Evolutionary conservation across 2,888 invertebrate species (phyloP), one percentile per base, ranked within the genome.

Genomic region (Nematopogon swammerdamellus): DNA sequence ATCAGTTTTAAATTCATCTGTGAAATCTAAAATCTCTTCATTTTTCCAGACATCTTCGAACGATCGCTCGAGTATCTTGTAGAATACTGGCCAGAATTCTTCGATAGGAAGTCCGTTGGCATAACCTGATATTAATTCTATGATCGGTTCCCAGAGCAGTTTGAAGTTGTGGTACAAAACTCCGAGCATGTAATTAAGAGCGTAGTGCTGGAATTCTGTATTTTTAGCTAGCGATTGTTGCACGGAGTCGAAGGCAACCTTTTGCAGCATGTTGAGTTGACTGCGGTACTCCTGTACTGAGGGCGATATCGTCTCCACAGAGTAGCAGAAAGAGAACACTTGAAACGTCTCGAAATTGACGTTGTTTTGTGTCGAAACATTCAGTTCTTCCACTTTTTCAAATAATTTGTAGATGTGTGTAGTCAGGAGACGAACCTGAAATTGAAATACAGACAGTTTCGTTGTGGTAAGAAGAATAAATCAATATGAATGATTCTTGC

Each of bases 121-220:
- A 63, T 90, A 91, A 0, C 88, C 83, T 1, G 86, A 82, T 46
- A 97, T 85, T 43, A 95, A 80, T 60, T 89, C 85, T 16, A 83
- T 77, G 0, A 91, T 80, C 1, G 95, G 93, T 53, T 91, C 88
- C 97, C 97, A 97, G 0, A 97, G 66, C 14, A 94, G 74, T 57
- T 91, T 89, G 61, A 97, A 96, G 65, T 96, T 96, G 18, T 91
- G 81, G 65, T 91, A 92, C 47, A 96, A 73, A 52, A 86, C 82
- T 2, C 96, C 95, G 29, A 96, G 80, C 59, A 96, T 81, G 60
- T 91, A 94, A 53, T 87, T 82, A 18, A 97, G 63, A 0, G 89
- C 85, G 59, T 89, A 84, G 57, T 83, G 71, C 59, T 82, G 79
- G 56, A 82, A 88, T 5, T 80, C 80, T 0, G 83, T 80, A 46